phyloP scores from a whole-genome alignment of 2,113 vertebrate species.

The Rhodinocichla rosea region DNA sequence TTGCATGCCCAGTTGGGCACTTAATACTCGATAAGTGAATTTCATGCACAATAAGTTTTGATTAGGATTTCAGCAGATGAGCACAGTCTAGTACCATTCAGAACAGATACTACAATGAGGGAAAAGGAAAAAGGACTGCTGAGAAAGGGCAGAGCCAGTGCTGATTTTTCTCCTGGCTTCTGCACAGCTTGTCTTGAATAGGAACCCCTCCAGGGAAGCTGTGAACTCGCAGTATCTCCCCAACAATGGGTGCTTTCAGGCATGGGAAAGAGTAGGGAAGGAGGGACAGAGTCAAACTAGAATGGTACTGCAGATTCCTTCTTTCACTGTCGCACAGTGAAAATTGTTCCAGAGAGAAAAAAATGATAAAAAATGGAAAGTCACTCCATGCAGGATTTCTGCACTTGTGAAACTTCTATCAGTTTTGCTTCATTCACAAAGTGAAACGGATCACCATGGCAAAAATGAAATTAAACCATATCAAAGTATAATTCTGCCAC shows the following conservation, averaged over 20 bases:
- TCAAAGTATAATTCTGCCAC: background rate
- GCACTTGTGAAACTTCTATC: background rate
- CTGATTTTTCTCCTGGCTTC: background rate
- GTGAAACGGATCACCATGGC: background rate
- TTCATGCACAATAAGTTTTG: slow-evolving; percentile 5
- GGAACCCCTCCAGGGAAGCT: background rate
- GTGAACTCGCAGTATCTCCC: background rate
- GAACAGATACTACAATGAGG: background rate
- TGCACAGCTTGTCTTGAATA: background rate
- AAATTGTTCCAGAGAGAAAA: background rate
- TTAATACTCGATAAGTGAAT: background rate
- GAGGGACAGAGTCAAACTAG: background rate
- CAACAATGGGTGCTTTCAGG: background rate
- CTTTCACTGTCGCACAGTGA: background rate
- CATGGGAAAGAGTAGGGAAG: background rate
- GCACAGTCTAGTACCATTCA: background rate
- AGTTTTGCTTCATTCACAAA: background rate
- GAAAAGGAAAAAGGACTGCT: background rate
- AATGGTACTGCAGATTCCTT: background rate
- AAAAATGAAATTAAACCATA: background rate
- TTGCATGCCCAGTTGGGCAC: background rate
- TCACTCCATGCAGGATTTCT: background rate
- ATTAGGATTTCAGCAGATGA: background rate
- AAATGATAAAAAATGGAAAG: background rate
- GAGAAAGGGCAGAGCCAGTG: background rate